Evolutionary conservation across 2,797 vertebrate genomes (phyloP), one percentile per base, ranked within the genome.

Genomic region (Parambassis ranga): DNA sequence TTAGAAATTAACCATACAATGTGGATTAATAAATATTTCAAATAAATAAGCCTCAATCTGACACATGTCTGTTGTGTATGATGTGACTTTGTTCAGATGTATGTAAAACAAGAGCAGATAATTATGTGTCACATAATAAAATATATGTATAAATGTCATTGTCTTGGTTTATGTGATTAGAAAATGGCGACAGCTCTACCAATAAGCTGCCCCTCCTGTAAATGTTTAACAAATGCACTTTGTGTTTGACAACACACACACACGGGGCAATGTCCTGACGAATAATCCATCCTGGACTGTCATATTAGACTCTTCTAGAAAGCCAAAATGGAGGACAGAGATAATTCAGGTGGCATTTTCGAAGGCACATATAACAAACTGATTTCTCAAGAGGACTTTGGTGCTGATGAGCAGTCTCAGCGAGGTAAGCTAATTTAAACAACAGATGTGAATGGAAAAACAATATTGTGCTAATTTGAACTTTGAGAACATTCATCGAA

Each of bases 151-250:
- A 22, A 22, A 5, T 22, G 22, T 22, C 27, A 20, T 19, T 13
- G 15, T 33, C 16, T 38, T 11, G 20, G 20, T 58, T 53, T 28
- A 16, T 11, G 6, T 20, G 10, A 28, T 35, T 7, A 31, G 8
- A 19, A 51, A 44, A 32, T 30, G 33, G 36, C n/a, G 6, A 24
- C 47, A 10, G 22, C 6, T 36, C 18, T 50, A 55, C 10, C 59
- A 31, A 37, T 47, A 4, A n/a, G 27, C 18, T 18, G 15, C 27
- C 37, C 10, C 24, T 0, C 16, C 49, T 65, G 82, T 88, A 42
- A 88, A 90, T 89, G 49, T 84, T 87, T 88, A 85, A 88, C 87
- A 53, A 48, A 59, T 65, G 9, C 44, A 63, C 58, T 57, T 78
- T 82, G 23, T 75, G 68, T 78, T 80, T 81, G 79, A 59, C 39